Base-by-base conservation (phyloP, 2,888 invertebrate genomes). In the Lobophora halterata region DNA sequence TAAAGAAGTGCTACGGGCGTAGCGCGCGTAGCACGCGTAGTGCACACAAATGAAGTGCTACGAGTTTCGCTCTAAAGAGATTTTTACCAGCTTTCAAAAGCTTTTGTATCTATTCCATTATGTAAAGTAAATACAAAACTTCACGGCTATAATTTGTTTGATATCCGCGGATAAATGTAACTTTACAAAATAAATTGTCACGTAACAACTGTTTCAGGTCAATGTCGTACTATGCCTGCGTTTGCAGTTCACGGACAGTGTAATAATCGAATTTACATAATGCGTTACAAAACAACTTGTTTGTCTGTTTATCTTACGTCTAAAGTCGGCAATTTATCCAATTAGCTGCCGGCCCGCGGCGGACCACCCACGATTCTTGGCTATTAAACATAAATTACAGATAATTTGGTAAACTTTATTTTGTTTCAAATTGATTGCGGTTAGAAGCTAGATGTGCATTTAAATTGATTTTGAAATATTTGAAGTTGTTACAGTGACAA, bases 301-400 rank as follows among this genome's bases (percentile, higher is more conserved):
- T 77, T 77, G 75, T 79, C 74, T 72, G 77, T 82, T 80, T 82
- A 82, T 82, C 77, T 71, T 79, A 71, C 69, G 71, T 78, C 82
- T 86, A 83, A n/a, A 85, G 74, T 70, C 79, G 65, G 81, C 78
- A 79, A 86, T 83, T 85, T 78, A 81, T 75, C 83, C 85, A 85
- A 86, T 87, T 85, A 87, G 78, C 66, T 68, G 70, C 62, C 67
- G 58, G 70, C 61, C 61, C 55, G 57, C 56, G 52, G 58, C 58
- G 52, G 69, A 61, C 87, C 87, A 86, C 87, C 86, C 86, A 86
- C 77, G 67, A 63, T 50, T 77, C 55, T 54, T 49, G 56, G 71
- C 83, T 80, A 83, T 86, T 85, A 83, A 75, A 80, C 73, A 77
- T 79, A 80, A 83, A 86, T 86, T 83, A 81, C 82, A 79, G 81